Evolutionary conservation across 2,888 invertebrate species (phyloP), one percentile per base, ranked within the genome.

Genomic region (Melanophora roralis): DNA sequence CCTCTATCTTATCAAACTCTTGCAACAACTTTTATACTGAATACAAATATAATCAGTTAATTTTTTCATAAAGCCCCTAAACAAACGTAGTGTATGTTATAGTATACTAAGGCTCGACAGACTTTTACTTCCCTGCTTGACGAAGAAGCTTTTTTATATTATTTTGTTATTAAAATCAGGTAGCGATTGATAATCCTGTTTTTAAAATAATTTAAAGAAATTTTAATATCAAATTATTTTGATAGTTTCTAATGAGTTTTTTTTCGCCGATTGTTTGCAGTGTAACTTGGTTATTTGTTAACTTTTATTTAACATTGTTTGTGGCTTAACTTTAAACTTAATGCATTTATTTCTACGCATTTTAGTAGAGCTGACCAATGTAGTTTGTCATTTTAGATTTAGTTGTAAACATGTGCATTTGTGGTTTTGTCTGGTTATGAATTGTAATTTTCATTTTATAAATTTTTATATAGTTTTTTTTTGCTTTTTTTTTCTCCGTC

Each of bases 361-460:
- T 32, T 71, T 16, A 34, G 16, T 38, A n/a, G n/a, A 14, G n/a
- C 16, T 55, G 36, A 11, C 14, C 23, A 27, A 14, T 27, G 6
- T 5, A 45, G 36, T 27, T 43, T 60, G 40, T 43, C 67, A 59
- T 67, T 40, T 67, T 23, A 53, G 21, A 62, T 40, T 59, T 51
- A n/a, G 21, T 21, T 11, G 8, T 45, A 64, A 64, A 57, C 38
- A 55, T 68, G 23, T 69, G 36, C 57, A 62, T 69, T 57, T 68
- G 64, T 34, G 55, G 69, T 71, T 76, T 76, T 71, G 40, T 36
- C 69, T 59, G 69, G 40, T 49, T 71, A 43, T 76, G 49, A 71
- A 55, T 72, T 62, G 34, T 45, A 49, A 53, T 45, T 62, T 72
- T 34, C 7, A 34, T 45, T n/a, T 57, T 21, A 14, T 9, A 16